Evolutionary conservation across 2,888 invertebrate genomes (phyloP).

Genomic region (Callosobruchus maculatus): DNA sequence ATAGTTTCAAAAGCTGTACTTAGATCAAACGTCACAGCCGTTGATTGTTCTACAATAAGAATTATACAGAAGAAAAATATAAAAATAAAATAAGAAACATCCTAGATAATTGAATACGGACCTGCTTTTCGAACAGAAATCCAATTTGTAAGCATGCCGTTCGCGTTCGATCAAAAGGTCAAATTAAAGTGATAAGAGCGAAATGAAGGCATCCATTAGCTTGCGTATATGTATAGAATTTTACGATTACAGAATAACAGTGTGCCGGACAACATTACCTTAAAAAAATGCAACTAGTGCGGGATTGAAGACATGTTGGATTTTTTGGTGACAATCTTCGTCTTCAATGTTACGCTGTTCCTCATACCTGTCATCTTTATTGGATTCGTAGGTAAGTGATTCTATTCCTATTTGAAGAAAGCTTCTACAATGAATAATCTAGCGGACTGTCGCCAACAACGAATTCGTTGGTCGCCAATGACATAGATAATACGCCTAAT

Average conservation of each 20-base stretch:
- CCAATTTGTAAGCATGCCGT: background rate
- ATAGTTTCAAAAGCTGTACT: no score
- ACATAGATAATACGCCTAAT: no score
- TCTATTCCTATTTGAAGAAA: background rate
- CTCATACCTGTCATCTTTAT: constrained; percentile 31
- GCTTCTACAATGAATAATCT: no score
- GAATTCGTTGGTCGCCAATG: no score
- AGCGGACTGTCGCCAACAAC: no score
- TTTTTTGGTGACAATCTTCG: constrained; percentile 30
- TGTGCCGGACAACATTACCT: background rate
- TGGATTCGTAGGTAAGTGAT: constrained; percentile 37
- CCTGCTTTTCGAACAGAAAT: background rate
- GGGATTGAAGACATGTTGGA: constrained; percentile 28
- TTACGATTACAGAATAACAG: background rate
- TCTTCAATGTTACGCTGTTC: constrained; percentile 32
- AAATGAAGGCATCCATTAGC: background rate
- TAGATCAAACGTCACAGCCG: no score
- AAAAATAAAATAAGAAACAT: no score
- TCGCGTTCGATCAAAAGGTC: background rate
- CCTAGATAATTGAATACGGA: background rate
- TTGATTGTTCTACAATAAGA: no score
- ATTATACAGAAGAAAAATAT: no score
- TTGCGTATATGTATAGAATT: background rate
- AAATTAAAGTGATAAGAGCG: background rate
- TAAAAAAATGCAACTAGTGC: background rate